Conservation (phyloP, 2,888 invertebrate genomes). For the Macaria notata region DNA sequence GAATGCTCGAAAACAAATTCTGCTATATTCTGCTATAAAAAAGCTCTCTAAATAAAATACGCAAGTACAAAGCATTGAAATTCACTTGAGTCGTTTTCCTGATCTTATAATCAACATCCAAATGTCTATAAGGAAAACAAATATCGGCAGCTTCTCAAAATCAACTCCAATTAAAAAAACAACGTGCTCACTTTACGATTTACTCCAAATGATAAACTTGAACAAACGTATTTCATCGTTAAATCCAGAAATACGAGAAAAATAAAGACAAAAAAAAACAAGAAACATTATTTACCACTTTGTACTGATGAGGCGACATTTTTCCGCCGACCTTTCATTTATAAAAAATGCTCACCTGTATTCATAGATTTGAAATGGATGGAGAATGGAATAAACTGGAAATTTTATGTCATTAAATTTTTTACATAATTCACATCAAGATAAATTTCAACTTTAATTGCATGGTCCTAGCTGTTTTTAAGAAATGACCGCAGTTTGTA, state of each 20-base stretch:
- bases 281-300: conserved; percentile 36
- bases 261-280: conserved; percentile 26
- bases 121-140: conserved; percentile 4
- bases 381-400: too few relatives aligned
- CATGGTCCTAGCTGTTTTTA: too few relatives aligned
- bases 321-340: conserved; percentile 37
- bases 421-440: too few relatives aligned
- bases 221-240: conserved; percentile 19
- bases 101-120: background rate
- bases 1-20: too few relatives aligned
- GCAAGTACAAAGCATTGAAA: too few relatives aligned
- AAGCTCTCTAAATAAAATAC: too few relatives aligned
- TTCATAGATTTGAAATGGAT: conserved; percentile 1
- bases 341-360: conserved; percentile 34
- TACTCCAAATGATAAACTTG: conserved; percentile 20
- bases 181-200: conserved; percentile 13
- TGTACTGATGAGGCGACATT: conserved; percentile 35
- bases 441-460: too few relatives aligned
- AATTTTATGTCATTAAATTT: too few relatives aligned
- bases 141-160: conserved; percentile 10
- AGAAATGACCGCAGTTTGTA: too few relatives aligned
- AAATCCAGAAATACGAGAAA: conserved; percentile 14
- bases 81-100: too few relatives aligned
- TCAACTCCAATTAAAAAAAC: conserved; percentile 23
- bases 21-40: too few relatives aligned